Conservation (phyloP, 2,888 invertebrate species). For the Antheraea assamensis region DNA sequence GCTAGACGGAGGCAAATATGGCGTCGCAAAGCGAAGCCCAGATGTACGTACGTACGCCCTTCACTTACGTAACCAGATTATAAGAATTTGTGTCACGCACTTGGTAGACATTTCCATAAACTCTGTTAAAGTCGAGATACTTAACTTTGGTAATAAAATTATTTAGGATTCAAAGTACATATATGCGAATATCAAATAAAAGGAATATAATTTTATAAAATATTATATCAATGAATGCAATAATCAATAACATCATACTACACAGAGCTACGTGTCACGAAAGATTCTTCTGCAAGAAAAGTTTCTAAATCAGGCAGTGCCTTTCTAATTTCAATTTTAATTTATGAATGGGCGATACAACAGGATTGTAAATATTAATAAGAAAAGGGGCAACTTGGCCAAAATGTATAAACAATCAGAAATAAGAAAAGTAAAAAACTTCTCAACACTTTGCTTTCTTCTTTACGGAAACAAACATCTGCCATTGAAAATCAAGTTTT, state of each 20-base stretch:
- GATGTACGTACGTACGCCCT: constrained; percentile 39
- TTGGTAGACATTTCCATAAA: constrained; percentile 30
- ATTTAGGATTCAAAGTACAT: background rate
- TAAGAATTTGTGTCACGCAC: constrained; percentile 51
- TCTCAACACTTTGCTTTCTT: background rate
- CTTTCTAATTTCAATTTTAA: background rate
- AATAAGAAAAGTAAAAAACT: background rate
- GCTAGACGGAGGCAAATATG: background rate
- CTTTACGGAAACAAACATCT: background rate
- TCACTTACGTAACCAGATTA: constrained; percentile 60
- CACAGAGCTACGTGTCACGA: too few relatives aligned
- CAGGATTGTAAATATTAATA: background rate
- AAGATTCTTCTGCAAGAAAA: background rate
- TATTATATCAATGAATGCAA: too few relatives aligned
- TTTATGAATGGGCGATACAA: background rate
- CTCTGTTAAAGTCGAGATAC: constrained; percentile 28
- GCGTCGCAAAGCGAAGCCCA: constrained; percentile 48
- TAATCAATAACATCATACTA: too few relatives aligned
- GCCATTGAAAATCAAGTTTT: background rate
- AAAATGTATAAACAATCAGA: background rate
- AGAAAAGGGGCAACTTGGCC: background rate
- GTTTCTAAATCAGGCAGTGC: background rate
- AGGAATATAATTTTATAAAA: too few relatives aligned
- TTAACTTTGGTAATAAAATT: constrained; percentile 12
- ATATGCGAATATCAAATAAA: too few relatives aligned